Conservation (phyloP, 2,113 vertebrate species). For the Xerus inauris region DNA sequence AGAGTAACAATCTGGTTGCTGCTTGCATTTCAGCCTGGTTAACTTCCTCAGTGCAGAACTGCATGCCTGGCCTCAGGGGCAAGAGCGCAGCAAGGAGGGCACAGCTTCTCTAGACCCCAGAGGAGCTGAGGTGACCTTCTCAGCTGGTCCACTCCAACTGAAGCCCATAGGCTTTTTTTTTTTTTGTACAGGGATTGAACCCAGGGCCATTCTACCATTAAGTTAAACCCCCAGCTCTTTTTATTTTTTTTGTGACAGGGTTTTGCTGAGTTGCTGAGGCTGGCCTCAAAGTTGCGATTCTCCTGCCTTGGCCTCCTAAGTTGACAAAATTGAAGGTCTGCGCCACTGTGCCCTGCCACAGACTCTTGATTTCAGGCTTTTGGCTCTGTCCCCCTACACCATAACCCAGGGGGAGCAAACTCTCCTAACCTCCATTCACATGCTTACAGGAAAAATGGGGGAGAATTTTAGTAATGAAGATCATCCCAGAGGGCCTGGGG, state of each 20-base stretch:
- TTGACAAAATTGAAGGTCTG: too few species aligned
- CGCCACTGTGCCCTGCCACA: too few species aligned
- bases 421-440: neutral
- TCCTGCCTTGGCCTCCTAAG: too few species aligned
- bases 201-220: too few species aligned
- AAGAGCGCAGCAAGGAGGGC: too few species aligned
- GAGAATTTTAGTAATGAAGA: neutral
- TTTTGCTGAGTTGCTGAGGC: too few species aligned
- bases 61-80: neutral
- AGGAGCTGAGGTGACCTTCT: neutral
- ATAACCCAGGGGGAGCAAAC: too few species aligned
- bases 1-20: neutral
- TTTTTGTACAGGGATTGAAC: neutral
- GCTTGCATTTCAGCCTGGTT: neutral
- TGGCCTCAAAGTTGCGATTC: too few species aligned
- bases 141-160: neutral
- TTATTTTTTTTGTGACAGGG: too few species aligned
- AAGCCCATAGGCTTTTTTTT: neutral
- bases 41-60: neutral
- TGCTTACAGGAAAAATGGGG: neutral
- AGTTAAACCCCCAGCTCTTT: too few species aligned
- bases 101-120: neutral
- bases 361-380: neutral
- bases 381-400: neutral
- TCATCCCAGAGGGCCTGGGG: too few species aligned